Evolutionary conservation across 2,113 vertebrate genomes (phyloP).

Genomic region (Pardalotus punctatus): DNA sequence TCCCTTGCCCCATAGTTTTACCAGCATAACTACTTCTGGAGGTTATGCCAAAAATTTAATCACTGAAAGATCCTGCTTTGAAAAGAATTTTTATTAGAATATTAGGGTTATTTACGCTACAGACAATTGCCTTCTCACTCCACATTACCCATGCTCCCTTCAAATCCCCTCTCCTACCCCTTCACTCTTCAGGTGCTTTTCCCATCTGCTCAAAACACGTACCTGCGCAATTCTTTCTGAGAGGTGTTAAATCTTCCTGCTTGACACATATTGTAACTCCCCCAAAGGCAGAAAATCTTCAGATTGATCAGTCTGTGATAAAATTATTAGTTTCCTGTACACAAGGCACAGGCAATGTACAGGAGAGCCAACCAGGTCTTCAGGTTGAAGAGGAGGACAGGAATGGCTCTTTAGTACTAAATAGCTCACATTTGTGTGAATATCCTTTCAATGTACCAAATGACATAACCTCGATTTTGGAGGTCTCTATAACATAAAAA

Average conservation of each 20-base stretch:
- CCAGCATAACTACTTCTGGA: background rate
- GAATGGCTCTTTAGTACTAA: background rate
- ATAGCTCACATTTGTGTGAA: background rate
- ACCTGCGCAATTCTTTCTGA: background rate
- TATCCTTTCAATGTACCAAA: background rate
- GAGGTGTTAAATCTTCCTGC: background rate
- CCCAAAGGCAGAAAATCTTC: background rate
- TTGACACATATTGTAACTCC: background rate
- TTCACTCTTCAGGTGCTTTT: background rate
- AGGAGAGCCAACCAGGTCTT: background rate
- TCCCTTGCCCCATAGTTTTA: background rate
- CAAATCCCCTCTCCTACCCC: background rate
- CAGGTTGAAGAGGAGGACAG: background rate
- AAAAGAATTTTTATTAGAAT: background rate
- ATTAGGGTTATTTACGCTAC: background rate
- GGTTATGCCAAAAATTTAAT: background rate
- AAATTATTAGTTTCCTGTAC: background rate
- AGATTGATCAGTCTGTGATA: background rate
- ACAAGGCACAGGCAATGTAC: background rate
- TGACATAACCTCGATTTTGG: background rate
- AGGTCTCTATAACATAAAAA: background rate
- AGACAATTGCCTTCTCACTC: background rate
- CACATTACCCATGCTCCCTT: fast-evolving
- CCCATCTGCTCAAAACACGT: background rate
- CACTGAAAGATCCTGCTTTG: background rate